Conservation (phyloP, 2,113 vertebrate species). For the Apteryx mantelli region DNA sequence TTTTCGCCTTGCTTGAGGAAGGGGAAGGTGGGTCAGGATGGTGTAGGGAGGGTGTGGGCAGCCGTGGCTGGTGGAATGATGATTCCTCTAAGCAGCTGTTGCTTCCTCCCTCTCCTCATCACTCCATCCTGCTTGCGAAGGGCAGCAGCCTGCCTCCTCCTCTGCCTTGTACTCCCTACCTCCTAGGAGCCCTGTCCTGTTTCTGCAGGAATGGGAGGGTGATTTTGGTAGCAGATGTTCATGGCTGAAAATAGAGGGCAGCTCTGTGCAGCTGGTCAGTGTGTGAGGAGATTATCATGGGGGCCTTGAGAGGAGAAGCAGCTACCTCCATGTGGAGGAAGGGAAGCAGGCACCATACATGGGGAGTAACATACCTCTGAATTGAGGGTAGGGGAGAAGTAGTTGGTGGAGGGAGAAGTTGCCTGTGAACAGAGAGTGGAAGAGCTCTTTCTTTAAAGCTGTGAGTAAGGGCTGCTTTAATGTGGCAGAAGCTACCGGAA, state of each 20-base stretch:
- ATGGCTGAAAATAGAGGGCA: neutral
- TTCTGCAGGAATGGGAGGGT: neutral
- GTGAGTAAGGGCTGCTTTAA: neutral
- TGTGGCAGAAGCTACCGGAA: neutral
- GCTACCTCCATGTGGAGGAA: neutral
- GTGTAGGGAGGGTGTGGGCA: no score
- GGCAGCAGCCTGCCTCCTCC: no score
- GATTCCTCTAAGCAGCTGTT: no score
- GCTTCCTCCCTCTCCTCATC: no score
- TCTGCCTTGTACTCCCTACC: no score
- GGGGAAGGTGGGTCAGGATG: no score
- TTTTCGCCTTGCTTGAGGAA: no score
- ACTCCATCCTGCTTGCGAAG: no score
- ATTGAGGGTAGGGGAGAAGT: neutral
- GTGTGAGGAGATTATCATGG: neutral
- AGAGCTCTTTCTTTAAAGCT: neutral
- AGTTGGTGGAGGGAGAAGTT: no score
- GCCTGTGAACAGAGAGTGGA: neutral
- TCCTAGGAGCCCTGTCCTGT: neutral
- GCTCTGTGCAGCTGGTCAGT: neutral
- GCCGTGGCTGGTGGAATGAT: no score
- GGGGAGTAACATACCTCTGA: rapidly evolving
- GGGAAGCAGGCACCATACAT: rapidly evolving
- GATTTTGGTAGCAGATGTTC: neutral
- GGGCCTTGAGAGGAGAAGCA: rapidly evolving